Base-by-base conservation (phyloP, 2,113 vertebrate species). In the Bucco capensis region DNA sequence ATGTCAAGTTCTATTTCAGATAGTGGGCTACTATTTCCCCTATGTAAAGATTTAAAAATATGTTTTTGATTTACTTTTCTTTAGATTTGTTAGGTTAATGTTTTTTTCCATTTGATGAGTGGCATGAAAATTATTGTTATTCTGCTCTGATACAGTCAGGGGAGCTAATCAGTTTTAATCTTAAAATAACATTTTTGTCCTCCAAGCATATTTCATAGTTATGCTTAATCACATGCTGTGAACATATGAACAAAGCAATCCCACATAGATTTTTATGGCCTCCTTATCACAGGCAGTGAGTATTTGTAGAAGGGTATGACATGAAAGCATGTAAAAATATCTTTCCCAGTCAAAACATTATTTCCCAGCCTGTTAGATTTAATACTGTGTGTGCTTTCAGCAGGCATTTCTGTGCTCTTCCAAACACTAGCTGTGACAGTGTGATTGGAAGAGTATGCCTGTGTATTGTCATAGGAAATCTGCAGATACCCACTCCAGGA, bases 121-220 rank as follows among this genome's bases (percentile, higher is more conserved):
- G 0, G 27, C 22, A 2, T 71, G 69, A 65, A 90, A 60, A 81
- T 83, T 89, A 44, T 61, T 92, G 50, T 78, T 92, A 75, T 86
- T 88, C 53, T 93, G 17, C 80, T 86, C 44, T 84, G 80, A 54
- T 47, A 42, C 40, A 78, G 65, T 73, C 72, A 83, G 61, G 88
- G 90, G 86, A 91, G 23, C 49, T 78, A 75, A 87, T 79, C 71
- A 85, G 82, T 91, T 93, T 91, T 83, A 76, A 85, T 89, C 72
- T 91, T 79, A 91, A 89, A 89, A 80, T 79, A 76, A 70, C 46
- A 33, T 88, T 81, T 93, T 93, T 91, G 56, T 90, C 65, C 80
- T 93, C 73, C 76, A 35, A 91, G 77, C 76, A 75, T 37, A 38
- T 80, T n/a, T 91, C 19, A 11, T 46, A 66, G 27, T 88, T 88